phyloP scores from a whole-genome alignment of 2,797 vertebrate species.

The Etheostoma nigrum region DNA sequence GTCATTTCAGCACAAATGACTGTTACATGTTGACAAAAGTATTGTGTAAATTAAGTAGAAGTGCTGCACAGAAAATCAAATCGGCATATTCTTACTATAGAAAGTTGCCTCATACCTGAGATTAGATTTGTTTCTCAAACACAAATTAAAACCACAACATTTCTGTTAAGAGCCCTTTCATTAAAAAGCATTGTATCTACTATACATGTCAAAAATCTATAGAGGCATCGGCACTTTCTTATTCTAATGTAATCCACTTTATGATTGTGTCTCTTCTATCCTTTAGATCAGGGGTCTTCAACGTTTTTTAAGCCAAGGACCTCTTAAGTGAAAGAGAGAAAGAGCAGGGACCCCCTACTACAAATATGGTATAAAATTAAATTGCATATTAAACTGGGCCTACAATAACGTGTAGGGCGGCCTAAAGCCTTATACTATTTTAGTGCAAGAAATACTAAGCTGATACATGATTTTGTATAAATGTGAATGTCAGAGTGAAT shows the following conservation, averaged over 20 bases:
- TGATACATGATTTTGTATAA: too few relatives aligned
- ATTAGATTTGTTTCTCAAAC: conserved; percentile 7
- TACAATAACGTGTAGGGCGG: too few relatives aligned
- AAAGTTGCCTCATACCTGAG: conserved; percentile 34
- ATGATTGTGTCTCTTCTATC: background rate
- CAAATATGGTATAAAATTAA: too few relatives aligned
- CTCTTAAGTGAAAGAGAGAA: too few relatives aligned
- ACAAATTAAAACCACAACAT: background rate
- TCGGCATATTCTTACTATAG: background rate
- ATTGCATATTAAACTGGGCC: too few relatives aligned
- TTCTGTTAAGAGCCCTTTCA: conserved; percentile 22
- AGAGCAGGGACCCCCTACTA: too few relatives aligned
- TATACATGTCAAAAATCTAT: background rate
- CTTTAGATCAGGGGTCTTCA: background rate
- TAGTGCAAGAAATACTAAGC: too few relatives aligned
- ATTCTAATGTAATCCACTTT: background rate
- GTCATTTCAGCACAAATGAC: background rate
- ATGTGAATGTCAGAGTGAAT: too few relatives aligned
- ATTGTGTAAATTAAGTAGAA: background rate
- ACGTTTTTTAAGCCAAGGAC: too few relatives aligned
- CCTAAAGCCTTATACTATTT: too few relatives aligned
- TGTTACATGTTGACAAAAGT: background rate
- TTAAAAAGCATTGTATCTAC: background rate
- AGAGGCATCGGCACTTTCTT: conserved; percentile 1
- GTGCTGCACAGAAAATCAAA: conserved; percentile 12